phyloP scores from a whole-genome alignment of 2,113 vertebrate species.

The Pluvialis apricaria region DNA sequence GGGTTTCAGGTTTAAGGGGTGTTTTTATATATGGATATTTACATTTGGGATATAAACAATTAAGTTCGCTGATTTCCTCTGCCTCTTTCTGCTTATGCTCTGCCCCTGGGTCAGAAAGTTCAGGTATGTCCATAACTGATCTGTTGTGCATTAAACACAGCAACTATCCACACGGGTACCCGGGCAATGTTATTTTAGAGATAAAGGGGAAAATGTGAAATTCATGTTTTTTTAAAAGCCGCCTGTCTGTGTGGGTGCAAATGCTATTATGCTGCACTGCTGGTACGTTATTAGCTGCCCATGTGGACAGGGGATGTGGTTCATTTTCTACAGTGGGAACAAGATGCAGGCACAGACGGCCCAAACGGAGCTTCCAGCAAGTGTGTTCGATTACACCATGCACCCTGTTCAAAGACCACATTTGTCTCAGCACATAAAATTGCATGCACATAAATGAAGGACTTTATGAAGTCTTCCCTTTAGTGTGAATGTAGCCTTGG shows the following conservation, averaged over 20 bases:
- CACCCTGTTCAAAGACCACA: not conserved
- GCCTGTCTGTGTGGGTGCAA: not conserved
- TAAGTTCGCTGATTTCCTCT: not conserved
- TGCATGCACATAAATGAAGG: not conserved
- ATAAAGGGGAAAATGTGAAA: not conserved
- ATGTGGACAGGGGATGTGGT: not conserved
- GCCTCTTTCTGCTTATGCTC: not conserved
- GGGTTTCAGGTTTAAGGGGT: conserved; percentile 34
- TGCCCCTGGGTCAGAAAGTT: not conserved
- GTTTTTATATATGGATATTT: conserved; percentile 37
- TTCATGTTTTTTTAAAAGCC: not conserved
- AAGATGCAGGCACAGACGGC: not conserved
- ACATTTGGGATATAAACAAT: conserved; percentile 44
- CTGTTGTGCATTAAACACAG: not conserved
- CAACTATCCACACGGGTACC: not conserved
- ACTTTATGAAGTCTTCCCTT: not conserved
- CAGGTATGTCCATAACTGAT: not conserved
- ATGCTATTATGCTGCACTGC: not conserved
- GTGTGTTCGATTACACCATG: not conserved
- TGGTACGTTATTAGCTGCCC: not conserved
- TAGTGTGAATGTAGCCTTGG: not conserved
- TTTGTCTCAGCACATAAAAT: conserved; percentile 49
- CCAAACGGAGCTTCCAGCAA: not conserved
- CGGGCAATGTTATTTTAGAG: not conserved
- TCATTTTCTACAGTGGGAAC: not conserved